Evolutionary conservation across 1,140 invertebrate species (phyloP).

Genomic region (Ooceraea biroi): DNA sequence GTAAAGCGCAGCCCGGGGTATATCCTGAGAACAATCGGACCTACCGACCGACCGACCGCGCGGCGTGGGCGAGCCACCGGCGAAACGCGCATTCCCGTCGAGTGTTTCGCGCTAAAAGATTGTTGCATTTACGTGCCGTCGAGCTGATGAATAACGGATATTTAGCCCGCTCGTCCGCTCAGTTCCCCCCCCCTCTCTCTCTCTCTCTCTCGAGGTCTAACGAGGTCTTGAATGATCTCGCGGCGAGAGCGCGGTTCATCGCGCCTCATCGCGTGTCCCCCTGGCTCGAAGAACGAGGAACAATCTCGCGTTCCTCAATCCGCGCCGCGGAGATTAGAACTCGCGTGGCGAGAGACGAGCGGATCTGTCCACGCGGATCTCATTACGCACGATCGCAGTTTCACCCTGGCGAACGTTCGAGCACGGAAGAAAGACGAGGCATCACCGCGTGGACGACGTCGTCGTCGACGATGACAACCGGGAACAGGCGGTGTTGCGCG

Average conservation of each 20-base stretch:
- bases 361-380: conserved; percentile 64
- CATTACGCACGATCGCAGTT: conserved; percentile 66
- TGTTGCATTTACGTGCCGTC: conserved; percentile 68
- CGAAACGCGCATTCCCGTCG: conserved; percentile 83
- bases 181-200: no score
- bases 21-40: conserved; percentile 85
- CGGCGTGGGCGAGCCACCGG: conserved; percentile 80
- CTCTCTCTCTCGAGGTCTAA: conserved; percentile 20
- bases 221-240: conserved; percentile 26
- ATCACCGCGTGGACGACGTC: no score
- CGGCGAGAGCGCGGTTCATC: conserved; percentile 40
- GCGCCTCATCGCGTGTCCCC: conserved; percentile 34
- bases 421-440: no score
- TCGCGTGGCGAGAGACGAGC: conserved; percentile 65
- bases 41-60: conserved; percentile 75
- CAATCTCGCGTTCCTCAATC: conserved; percentile 55
- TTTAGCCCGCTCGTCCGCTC: conserved; percentile 22
- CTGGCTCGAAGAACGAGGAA: conserved; percentile 52
- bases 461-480: conserved; percentile 34
- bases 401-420: conserved; percentile 12
- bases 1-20: conserved; percentile 77
- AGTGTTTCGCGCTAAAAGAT: conserved; percentile 72
- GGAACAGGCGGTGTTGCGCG: not conserved
- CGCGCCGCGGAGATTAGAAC: conserved; percentile 69
- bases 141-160: conserved; percentile 58